phyloP scores from a whole-genome alignment of 1,140 invertebrate genomes.

The Drosophila tristis region DNA sequence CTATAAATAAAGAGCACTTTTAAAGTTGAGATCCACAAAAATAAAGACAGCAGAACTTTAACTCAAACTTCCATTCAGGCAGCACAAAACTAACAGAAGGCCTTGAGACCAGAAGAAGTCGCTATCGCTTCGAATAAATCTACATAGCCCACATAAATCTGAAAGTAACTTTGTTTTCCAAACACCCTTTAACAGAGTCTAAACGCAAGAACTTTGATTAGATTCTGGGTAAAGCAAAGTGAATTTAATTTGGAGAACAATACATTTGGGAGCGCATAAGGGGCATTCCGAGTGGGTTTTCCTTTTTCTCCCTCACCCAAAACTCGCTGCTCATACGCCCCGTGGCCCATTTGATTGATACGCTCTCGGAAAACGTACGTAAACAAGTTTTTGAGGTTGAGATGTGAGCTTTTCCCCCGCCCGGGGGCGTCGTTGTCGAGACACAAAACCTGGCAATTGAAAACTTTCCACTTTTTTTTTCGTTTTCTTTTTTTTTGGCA shows the following conservation, averaged over 20 bases:
- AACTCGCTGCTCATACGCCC: conserved; percentile 31
- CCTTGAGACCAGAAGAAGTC: neutral
- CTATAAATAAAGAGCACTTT: neutral
- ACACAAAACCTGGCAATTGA: conserved; percentile 54
- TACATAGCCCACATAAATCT: conserved; percentile 37
- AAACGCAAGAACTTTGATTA: conserved; percentile 36
- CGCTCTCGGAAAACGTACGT: conserved; percentile 37
- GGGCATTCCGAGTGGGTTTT: conserved; percentile 8
- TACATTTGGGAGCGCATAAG: conserved; percentile 26
- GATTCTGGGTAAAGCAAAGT: conserved; percentile 17
- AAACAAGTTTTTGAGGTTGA: conserved; percentile 39
- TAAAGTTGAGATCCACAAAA: too few relatives aligned
- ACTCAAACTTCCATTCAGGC: too few relatives aligned
- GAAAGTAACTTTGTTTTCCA: conserved; percentile 26
- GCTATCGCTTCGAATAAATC: conserved; percentile 15
- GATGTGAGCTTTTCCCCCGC: conserved; percentile 11
- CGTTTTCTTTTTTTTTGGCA: conserved; percentile 10
- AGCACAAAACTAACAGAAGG: too few relatives aligned
- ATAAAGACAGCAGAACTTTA: too few relatives aligned
- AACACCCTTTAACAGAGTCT: neutral
- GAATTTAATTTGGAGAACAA: conserved; percentile 38
- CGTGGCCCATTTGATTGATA: conserved; percentile 66
- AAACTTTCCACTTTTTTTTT: conserved; percentile 55
- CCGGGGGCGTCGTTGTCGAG: conserved; percentile 7
- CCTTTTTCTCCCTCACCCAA: conserved; percentile 5